phyloP scores from a whole-genome alignment of 1,140 invertebrate species.

The Acyrthosiphon pisum region DNA sequence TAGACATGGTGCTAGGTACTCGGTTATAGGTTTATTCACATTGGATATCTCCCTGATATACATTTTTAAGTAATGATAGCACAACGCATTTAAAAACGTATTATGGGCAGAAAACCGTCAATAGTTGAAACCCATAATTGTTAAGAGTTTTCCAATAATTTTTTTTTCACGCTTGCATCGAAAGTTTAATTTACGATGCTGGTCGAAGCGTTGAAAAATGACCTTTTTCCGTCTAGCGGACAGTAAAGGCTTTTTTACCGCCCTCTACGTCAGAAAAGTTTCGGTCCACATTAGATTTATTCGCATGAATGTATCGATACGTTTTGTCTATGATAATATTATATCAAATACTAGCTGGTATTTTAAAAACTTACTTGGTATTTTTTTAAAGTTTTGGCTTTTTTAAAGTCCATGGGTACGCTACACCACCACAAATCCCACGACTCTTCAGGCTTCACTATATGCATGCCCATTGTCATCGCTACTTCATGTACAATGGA shows the following conservation, averaged over 20 bases:
- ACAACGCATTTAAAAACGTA: background rate
- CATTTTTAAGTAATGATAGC: background rate
- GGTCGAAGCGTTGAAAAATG: background rate
- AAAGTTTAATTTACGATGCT: no score
- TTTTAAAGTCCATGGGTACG: conserved; percentile 79
- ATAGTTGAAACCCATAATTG: background rate
- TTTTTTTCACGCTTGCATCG: no score
- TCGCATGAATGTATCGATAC: background rate
- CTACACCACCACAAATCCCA: conserved; percentile 94
- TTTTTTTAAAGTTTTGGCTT: conserved; percentile 87
- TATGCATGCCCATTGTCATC: conserved; percentile 77
- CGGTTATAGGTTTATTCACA: background rate
- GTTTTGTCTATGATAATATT: background rate
- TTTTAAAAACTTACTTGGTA: conserved; percentile 70
- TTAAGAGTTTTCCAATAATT: background rate
- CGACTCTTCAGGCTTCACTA: conserved; percentile 78
- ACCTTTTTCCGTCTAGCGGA: background rate
- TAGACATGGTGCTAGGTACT: background rate
- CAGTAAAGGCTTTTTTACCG: background rate
- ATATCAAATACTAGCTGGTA: background rate
- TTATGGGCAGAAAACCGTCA: background rate
- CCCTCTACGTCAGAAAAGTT: background rate
- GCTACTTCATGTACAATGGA: conserved; percentile 63
- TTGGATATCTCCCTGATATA: no score
- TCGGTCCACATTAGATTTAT: background rate